Evolutionary conservation across 1,140 invertebrate genomes (phyloP).

Genomic region (Oncopeltus fasciatus): DNA sequence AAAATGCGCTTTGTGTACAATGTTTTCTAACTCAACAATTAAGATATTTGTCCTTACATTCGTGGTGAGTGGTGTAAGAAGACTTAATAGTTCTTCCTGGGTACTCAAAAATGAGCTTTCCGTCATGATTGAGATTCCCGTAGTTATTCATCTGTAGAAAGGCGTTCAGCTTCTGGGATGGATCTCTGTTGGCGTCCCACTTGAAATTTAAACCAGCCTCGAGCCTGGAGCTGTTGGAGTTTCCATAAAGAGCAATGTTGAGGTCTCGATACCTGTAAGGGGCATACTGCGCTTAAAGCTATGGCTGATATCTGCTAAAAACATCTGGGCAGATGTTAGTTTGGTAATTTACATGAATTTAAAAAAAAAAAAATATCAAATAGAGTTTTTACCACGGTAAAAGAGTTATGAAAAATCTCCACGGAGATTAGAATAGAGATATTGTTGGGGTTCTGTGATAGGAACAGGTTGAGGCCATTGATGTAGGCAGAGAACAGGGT

Average conservation of each 20-base stretch:
- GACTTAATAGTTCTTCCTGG: slow-evolving; percentile 50
- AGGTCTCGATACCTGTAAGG: slow-evolving; percentile 49
- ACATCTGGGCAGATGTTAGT: too few species aligned
- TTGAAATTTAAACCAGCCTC: slow-evolving; percentile 52
- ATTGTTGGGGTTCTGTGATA: too few species aligned
- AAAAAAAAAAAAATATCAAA: neutral
- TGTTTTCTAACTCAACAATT: too few species aligned
- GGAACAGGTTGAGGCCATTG: too few species aligned
- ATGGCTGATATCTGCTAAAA: neutral
- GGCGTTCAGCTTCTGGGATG: slow-evolving; percentile 46
- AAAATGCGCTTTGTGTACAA: too few species aligned
- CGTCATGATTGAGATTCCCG: slow-evolving; percentile 42
- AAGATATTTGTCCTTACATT: slow-evolving; percentile 11
- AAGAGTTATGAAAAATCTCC: too few species aligned
- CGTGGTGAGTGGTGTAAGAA: neutral
- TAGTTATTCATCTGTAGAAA: slow-evolving; percentile 34
- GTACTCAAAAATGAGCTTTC: slow-evolving; percentile 46
- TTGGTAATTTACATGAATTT: neutral
- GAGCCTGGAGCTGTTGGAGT: slow-evolving; percentile 40
- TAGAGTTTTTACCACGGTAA: too few species aligned
- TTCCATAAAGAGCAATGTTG: slow-evolving; percentile 43
- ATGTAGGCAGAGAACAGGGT: too few species aligned
- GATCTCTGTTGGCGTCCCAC: slow-evolving; percentile 70
- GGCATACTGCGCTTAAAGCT: neutral
- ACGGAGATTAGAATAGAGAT: too few species aligned